Conservation (phyloP, 2,888 invertebrate species). For the Nymphalis urticae region DNA sequence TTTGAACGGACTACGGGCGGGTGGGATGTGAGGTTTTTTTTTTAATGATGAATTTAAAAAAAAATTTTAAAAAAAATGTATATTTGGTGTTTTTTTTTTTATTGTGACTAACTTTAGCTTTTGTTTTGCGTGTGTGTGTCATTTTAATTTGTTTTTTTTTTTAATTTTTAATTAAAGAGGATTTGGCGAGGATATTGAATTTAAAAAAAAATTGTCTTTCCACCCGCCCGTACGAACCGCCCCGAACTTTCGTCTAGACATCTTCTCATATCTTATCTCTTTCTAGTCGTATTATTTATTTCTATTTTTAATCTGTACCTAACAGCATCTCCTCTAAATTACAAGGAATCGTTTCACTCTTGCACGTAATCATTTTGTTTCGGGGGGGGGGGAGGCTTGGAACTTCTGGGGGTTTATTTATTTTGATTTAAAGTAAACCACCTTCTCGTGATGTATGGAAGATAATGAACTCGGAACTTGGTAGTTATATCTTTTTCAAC, state of each 20-base stretch:
- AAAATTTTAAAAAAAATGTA: background rate
- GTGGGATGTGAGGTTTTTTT: slow-evolving; percentile 27
- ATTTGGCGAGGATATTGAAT: background rate
- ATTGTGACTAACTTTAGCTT: no score
- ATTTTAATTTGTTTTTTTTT: background rate
- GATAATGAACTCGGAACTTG: no score
- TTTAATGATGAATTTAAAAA: background rate
- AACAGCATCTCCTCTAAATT: background rate
- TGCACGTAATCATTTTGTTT: no score
- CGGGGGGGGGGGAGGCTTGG: no score
- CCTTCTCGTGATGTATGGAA: no score
- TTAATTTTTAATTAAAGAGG: background rate
- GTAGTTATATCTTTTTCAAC: no score
- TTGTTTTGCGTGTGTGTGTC: no score
- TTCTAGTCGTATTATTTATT: background rate
- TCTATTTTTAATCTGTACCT: background rate
- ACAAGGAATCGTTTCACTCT: no score
- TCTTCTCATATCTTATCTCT: slow-evolving; percentile 1
- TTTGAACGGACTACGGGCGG: slow-evolving; percentile 37
- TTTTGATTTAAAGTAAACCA: no score
- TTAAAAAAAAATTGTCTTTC: background rate
- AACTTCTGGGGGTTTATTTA: no score
- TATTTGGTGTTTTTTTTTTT: no score
- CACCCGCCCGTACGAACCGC: slow-evolving; percentile 23
- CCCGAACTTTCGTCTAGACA: slow-evolving; percentile 12